Conservation (phyloP, 2,113 vertebrate genomes). For the Cololabis saira region DNA sequence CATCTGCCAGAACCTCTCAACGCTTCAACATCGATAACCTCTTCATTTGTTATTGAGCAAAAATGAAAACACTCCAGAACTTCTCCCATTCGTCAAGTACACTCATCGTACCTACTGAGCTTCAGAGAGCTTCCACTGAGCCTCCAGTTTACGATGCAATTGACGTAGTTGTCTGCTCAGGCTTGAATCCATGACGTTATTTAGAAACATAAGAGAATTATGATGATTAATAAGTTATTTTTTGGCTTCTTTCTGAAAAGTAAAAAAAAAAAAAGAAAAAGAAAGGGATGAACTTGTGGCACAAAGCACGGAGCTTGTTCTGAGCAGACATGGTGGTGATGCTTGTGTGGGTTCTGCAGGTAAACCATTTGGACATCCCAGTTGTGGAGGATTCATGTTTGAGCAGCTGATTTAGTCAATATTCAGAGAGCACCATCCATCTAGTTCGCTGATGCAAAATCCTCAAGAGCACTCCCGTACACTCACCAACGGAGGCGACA, state of each 20-base stretch:
- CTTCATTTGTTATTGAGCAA: background rate
- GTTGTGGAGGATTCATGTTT: background rate
- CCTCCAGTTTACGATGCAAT: background rate
- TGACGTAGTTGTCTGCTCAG: constrained; percentile 4
- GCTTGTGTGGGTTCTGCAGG: constrained; percentile 2
- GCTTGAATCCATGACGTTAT: constrained; percentile 1
- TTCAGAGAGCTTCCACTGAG: constrained; percentile 19
- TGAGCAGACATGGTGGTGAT: background rate
- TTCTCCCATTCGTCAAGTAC: constrained; percentile 12
- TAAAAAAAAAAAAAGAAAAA: background rate
- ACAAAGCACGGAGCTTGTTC: background rate
- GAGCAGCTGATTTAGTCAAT: constrained; percentile 2
- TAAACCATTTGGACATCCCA: background rate
- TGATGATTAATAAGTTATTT: too few species aligned
- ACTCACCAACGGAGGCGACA: background rate
- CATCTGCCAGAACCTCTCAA: background rate
- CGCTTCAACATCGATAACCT: constrained; percentile 13
- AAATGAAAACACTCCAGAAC: background rate
- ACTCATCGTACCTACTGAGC: constrained; percentile 9
- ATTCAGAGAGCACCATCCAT: background rate
- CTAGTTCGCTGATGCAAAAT: constrained; percentile 7
- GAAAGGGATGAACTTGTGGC: background rate
- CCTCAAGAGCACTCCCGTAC: background rate
- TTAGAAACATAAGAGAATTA: too few species aligned
- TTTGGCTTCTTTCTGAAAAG: background rate